Conservation (phyloP, 2,888 invertebrate species). For the Lochmaea crataegi region DNA sequence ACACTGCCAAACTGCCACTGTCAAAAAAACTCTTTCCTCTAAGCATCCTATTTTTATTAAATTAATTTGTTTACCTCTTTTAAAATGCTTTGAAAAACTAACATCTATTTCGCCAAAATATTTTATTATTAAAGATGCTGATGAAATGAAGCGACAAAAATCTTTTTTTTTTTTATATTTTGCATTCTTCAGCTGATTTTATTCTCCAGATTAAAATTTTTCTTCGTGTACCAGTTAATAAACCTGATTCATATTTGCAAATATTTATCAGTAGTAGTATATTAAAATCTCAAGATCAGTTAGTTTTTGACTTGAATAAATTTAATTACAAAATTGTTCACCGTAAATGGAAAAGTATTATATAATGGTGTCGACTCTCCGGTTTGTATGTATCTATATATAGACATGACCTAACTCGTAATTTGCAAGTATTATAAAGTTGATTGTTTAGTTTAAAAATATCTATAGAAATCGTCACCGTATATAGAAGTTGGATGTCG, state of each 20-base stretch:
- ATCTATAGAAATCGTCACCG: neutral
- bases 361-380: constrained; percentile 22
- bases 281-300: neutral
- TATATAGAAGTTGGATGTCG: neutral
- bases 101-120: neutral
- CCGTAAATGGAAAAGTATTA: constrained; percentile 46
- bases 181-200: too few species aligned
- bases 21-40: too few species aligned
- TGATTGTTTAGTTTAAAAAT: neutral
- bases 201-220: too few species aligned
- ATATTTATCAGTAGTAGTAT: neutral
- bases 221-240: too few species aligned
- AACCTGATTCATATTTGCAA: too few species aligned
- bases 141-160: too few species aligned
- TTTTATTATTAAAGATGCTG: too few species aligned
- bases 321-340: constrained; percentile 28
- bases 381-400: constrained; percentile 53
- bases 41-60: too few species aligned
- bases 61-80: neutral
- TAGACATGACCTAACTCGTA: constrained; percentile 56
- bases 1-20: too few species aligned
- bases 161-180: too few species aligned
- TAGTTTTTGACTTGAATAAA: neutral
- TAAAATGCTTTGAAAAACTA: neutral
- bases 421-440: constrained; percentile 45